phyloP scores from a whole-genome alignment of 2,113 vertebrate species.

The Myotis yumanensis region DNA sequence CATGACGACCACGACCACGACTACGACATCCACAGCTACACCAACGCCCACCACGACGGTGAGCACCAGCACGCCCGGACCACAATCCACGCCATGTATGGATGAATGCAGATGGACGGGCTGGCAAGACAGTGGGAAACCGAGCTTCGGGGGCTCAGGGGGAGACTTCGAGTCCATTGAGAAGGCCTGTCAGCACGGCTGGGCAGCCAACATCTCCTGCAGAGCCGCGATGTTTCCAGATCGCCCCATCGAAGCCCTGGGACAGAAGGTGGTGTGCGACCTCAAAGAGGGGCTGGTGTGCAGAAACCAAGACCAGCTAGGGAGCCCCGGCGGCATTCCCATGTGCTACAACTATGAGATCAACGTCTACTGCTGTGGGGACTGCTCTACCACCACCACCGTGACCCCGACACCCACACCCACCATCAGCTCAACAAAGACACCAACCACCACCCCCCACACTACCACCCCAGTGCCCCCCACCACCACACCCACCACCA shows the following conservation, averaged over 20 bases:
- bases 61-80: background rate
- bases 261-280: slow-evolving; percentile 80
- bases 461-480: too few species aligned
- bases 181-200: background rate
- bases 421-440: too few species aligned
- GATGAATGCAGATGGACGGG: slow-evolving; percentile 76
- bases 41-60: too few species aligned
- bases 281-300: slow-evolving; percentile 78
- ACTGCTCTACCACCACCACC: background rate
- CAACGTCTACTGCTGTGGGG: slow-evolving; percentile 78
- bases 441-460: too few species aligned
- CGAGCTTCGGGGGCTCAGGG: background rate
- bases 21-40: fast-evolving
- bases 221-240: slow-evolving; percentile 65
- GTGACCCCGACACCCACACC: too few species aligned
- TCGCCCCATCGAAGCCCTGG: slow-evolving; percentile 67
- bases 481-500: too few species aligned
- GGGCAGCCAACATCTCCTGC: slow-evolving; percentile 75
- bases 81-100: background rate
- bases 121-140: slow-evolving; percentile 82
- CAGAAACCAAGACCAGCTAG: slow-evolving; percentile 80
- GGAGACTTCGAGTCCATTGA: slow-evolving; percentile 76
- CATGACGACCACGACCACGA: background rate
- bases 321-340: background rate
- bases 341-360: slow-evolving; percentile 83